Evolutionary conservation across 2,888 invertebrate genomes (phyloP), one percentile per base, ranked within the genome.

Genomic region (Notocelia uddmanniana): DNA sequence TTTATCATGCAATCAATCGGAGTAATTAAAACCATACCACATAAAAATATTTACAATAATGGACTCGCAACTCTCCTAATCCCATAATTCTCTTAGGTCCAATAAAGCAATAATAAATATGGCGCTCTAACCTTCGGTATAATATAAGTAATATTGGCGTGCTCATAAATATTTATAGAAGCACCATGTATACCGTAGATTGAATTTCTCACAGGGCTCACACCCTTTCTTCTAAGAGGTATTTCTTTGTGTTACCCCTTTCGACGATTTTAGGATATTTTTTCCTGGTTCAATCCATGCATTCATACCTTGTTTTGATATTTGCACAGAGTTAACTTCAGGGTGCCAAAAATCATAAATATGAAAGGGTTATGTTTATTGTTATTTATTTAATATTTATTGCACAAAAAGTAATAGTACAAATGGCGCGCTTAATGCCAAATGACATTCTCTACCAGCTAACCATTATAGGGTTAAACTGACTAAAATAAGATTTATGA

Each of bases 81-180:
- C 45, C 58, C 37, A 37, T 55, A 55, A 48, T 48, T 18, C 23
- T 23, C 26, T 26, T 11, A 62, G 18, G 60, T 48, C n/a, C 18
- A 48, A 62, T 48, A 62, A 26, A 26, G 26, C 13, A 13, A 63
- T 34, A n/a, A 45, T 41, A 41, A 15, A n/a, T 45, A 34, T 58
- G 19, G 6, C n/a, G 37, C 59, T 41, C 18, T 76, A 78, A 75
- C 78, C 78, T 78, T 15, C 18, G 8, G 58, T 37, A 58, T 82
- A 82, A 81, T 75, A 73, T 41, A 26, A 37, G 57, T 62, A 60
- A 68, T 62, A 62, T 68, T 26, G 74, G 69, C 75, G 75, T 76
- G 78, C 79, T 79, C 77, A 74, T 88, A 86, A 87, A 88, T 87
- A 88, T 87, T 86, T 87, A 86, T 85, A 80, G 74, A 67, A 74